Conservation (phyloP, 2,113 vertebrate genomes). For the Coregonus clupeaformis region DNA sequence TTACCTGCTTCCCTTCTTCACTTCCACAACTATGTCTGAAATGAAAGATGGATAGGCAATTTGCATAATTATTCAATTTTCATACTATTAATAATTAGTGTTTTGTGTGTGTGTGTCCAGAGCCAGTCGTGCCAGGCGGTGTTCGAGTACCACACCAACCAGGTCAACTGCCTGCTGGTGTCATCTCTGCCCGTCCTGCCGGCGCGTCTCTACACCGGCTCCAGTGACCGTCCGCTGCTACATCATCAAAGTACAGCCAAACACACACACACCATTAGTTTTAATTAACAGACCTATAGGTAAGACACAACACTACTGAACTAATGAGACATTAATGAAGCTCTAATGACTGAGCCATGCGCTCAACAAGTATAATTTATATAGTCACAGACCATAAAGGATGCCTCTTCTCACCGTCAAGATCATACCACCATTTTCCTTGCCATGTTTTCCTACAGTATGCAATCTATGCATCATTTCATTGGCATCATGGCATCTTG, state of each 20-base stretch:
- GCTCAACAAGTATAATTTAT: slow-evolving; percentile 28
- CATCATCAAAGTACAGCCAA: slow-evolving; percentile 84
- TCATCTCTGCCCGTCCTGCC: slow-evolving; percentile 74
- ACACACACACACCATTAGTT: too few species aligned
- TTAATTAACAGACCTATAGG: not conserved
- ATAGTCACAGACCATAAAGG: not conserved
- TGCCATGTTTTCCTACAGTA: slow-evolving; percentile 33
- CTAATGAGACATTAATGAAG: slow-evolving; percentile 3
- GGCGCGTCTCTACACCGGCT: slow-evolving; percentile 85
- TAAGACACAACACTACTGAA: not conserved
- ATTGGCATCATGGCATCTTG: slow-evolving; percentile 27
- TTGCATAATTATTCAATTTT: too few species aligned
- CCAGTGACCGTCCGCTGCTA: slow-evolving; percentile 91
- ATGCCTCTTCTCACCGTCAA: slow-evolving; percentile 61
- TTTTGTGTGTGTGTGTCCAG: slow-evolving; percentile 67
- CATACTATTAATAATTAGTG: too few species aligned
- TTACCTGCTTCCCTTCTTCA: too few species aligned
- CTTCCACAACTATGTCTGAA: too few species aligned
- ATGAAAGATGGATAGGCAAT: too few species aligned
- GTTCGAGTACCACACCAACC: slow-evolving; percentile 89
- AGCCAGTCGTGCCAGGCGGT: slow-evolving; percentile 81
- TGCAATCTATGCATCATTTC: slow-evolving; percentile 37
- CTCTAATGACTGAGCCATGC: not conserved
- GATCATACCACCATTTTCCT: slow-evolving; percentile 52
- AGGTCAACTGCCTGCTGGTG: slow-evolving; percentile 91